These are phyloP conservation scores for Stomatorhinus walkeri DNA, from an alignment of 2,797 vertebrate genomes.

Conservation along the genomic window DNA sequence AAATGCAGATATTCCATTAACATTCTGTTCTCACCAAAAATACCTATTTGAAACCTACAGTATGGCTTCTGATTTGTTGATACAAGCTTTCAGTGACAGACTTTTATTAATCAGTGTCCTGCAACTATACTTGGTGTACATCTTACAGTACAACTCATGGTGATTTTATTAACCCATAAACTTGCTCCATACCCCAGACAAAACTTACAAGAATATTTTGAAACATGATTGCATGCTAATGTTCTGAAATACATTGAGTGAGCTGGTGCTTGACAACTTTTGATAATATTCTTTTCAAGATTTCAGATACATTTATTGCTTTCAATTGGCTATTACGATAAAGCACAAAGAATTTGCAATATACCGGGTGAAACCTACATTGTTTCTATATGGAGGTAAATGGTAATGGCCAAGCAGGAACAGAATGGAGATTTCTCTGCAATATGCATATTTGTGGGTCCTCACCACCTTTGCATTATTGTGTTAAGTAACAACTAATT, in stretches of 20 bases:
- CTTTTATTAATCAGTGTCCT: conserved; percentile 22
- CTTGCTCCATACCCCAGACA: not conserved
- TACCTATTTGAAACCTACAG: not conserved
- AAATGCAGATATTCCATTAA: not conserved
- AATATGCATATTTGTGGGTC: not conserved
- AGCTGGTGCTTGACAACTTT: not conserved
- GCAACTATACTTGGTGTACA: not conserved
- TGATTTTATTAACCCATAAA: conserved; percentile 18
- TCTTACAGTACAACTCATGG: not conserved
- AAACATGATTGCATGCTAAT: not conserved
- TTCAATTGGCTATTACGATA: not conserved
- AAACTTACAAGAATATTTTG: not conserved
- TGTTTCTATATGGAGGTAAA: not conserved
- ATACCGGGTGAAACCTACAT: not conserved
- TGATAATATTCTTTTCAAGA: not conserved
- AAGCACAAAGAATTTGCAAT: not conserved
- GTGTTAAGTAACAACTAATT: not conserved
- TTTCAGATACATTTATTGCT: not conserved
- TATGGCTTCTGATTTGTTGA: conserved; percentile 12
- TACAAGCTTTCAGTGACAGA: conserved; percentile 11
- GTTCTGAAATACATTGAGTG: not conserved
- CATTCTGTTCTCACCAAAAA: not conserved
- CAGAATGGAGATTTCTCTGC: not conserved
- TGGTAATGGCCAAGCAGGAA: not conserved
- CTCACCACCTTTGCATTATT: not conserved